A percentile compares a stretch with the other conserved stretches of the same genome.
Conservation (phyloP, 2,888 invertebrate genomes). For the Phyto melanocephala region DNA sequence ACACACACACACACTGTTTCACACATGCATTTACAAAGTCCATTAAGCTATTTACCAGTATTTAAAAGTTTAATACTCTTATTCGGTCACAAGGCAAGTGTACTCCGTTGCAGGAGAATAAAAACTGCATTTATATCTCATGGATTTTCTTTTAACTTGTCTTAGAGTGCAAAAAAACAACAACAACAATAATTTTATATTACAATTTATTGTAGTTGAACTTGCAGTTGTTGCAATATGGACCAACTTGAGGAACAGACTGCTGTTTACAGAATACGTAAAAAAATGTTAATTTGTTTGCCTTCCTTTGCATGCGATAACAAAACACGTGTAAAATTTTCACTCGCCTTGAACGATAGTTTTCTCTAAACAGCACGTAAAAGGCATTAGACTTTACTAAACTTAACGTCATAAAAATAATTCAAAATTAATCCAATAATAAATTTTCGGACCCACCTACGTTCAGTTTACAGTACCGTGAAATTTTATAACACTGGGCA, state of each 20-base stretch:
- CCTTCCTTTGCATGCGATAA: no score
- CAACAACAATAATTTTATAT: constrained; percentile 5
- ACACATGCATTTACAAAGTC: not conserved
- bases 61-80: not conserved
- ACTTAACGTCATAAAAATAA: no score
- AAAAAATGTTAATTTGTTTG: no score
- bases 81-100: not conserved
- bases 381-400: no score
- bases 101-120: constrained; percentile 1
- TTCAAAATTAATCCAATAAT: no score
- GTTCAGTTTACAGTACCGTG: no score
- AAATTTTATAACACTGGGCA: no score
- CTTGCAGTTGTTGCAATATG: not conserved
- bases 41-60: constrained; percentile 4
- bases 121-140: constrained; percentile 3
- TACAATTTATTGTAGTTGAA: not conserved
- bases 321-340: no score
- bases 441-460: no score
- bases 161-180: not conserved
- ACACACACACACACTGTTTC: not conserved
- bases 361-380: no score
- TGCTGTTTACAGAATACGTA: not conserved
- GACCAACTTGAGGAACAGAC: not conserved
- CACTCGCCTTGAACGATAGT: no score
- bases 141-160: not conserved